Evolutionary conservation across 2,888 invertebrate species (phyloP), one percentile per base, ranked within the genome.

Genomic region (Rotaria magnacalcarata): DNA sequence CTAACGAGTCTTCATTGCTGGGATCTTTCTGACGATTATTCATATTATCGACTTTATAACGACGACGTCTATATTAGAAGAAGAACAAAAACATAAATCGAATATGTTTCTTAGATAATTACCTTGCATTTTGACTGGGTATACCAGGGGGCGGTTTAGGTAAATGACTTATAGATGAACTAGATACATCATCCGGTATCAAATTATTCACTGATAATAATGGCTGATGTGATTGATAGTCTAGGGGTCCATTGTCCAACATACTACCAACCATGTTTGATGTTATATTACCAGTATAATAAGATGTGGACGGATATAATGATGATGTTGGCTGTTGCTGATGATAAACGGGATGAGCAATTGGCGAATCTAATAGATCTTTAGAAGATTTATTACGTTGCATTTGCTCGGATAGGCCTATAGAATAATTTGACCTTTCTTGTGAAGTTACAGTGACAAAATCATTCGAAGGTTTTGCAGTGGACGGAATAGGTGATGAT

Each of bases 71-170:
- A n/a, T 34, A 47, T 24, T 8, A 47, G 24, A 47, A 47, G 52
- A 52, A 52, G 16, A 16, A 50, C 14, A 14, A 50, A 11, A 1
- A 50, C 10, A 50, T 50, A 50, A 14, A 50, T 50, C 14, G 1
- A 8, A 50, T 16, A 11, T 52, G 0, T 16, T 16, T 14, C 0
- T 52, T 52, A 52, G n/a, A 41, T 47, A 24, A 24, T 27, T 80
- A 80, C 80, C 80, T 80, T 11, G 47, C 47, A 80, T 47, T 80
- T 47, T 80, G 80, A 80, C n/a, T 80, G 24, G 80, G 80, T 80
- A 80, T 80, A n/a, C 80, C 80, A 24, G 80, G 80, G 24, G 80
- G 80, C 8, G 80, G 80, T n/a, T 80, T 80, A 1, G 80, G 80
- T 24, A 47, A 14, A 80, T 80, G 80, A n/a, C 80, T n/a, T 80